Evolutionary conservation across 1,140 invertebrate genomes (phyloP), one percentile per base, ranked within the genome.

Genomic region (Drosophila bifasciata): DNA sequence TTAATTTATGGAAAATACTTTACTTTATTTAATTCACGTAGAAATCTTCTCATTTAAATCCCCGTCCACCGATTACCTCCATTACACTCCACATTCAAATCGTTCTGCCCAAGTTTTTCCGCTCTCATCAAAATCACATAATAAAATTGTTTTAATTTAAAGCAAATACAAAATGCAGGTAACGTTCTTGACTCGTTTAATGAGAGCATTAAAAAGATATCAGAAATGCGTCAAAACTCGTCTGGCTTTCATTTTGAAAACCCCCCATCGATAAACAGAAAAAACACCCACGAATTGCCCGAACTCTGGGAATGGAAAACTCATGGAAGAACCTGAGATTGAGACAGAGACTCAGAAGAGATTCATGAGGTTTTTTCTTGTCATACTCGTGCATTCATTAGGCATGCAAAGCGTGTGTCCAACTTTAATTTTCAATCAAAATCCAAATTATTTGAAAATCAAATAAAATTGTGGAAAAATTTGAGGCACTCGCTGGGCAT

Each of bases 371-470:
- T 55, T 50, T 83, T 83, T 73, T 49, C 51, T 55, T 15, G 13
- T 21, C 1, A 3, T 1, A 0, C n/a, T n/a, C n/a, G n/a, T n/a
- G n/a, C 32, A 23, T 41, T 56, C 67, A 85, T 86, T 86, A 71
- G 46, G 32, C 41, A 86, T 86, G 83, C 81, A 63, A 62, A 71
- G 69, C 83, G 56, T 68, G 83, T 41, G 62, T 63, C 56, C 56
- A 73, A 78, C 67, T 86, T 86, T 78, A 86, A 78, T 86, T 86
- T 86, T 78, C 83, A 88, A 86, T 86, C 74, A 86, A 86, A 88
- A 88, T 81, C 77, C 59, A 78, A 86, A 88, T 88, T 78, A 86
- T 86, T 75, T 75, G 77, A 85, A 88, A 81, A 81, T 73, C 72
- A 74, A 80, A 80, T 84, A 86, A 85, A 85, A 86, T 56, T 74